Percentiles rank a stretch among this genome's conserved stretches.
Conservation (phyloP, 2,797 vertebrate genomes). For the Sardinella longiceps region DNA sequence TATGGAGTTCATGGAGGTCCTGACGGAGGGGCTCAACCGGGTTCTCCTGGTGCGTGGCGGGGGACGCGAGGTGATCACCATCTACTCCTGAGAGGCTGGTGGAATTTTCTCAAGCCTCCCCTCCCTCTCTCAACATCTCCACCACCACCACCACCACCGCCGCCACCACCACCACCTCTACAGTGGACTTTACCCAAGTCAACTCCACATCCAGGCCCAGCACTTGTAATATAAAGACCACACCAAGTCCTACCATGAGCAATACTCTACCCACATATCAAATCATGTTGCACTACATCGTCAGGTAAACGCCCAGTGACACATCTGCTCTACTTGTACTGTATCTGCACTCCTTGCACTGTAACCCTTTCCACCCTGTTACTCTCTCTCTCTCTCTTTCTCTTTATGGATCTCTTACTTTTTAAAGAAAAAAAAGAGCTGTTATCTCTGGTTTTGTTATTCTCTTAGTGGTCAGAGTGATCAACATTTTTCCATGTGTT, state of each 20-base stretch:
- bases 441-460: constrained; percentile 22
- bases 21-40: constrained; percentile 94
- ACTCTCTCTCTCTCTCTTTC: background rate
- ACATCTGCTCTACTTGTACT: constrained; percentile 17
- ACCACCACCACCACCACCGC: constrained; percentile 47
- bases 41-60: constrained; percentile 96
- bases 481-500: constrained; percentile 1
- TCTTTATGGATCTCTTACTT: constrained; percentile 25
- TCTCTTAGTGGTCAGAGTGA: constrained; percentile 7
- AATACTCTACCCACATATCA: constrained; percentile 53
- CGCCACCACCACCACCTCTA: constrained; percentile 51
- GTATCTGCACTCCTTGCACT: constrained; percentile 2
- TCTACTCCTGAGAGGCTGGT: constrained; percentile 89
- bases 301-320: constrained; percentile 48
- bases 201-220: background rate
- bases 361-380: background rate
- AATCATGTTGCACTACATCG: constrained; percentile 60
- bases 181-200: constrained; percentile 48
- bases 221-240: constrained; percentile 30
- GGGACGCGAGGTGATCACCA: constrained; percentile 98
- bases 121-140: constrained; percentile 27
- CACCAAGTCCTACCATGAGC: constrained; percentile 44
- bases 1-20: constrained; percentile 98
- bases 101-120: constrained; percentile 44
- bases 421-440: constrained; percentile 23